These are phyloP conservation scores for Rotaria macrura DNA, from an alignment of 2,888 invertebrate species.

Conservation along the genomic window DNA sequence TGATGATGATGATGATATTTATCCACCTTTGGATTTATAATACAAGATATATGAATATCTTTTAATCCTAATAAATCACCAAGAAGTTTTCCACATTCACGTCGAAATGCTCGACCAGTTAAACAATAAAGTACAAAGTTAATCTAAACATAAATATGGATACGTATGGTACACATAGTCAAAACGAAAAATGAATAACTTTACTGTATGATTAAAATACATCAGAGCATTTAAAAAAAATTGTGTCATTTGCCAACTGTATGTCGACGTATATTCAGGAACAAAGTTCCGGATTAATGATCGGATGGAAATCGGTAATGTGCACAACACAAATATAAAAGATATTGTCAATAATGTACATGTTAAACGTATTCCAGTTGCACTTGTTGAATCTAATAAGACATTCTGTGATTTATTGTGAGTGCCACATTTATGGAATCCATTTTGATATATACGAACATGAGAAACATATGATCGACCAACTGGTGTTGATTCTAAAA, in stretches of 20 bases:
- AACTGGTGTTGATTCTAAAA: not conserved
- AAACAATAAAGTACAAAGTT: not conserved
- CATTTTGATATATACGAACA: not conserved
- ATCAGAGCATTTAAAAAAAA: not conserved
- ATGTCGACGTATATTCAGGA: not conserved
- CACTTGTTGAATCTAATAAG: not conserved
- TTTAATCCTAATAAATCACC: not conserved
- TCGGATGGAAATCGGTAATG: not conserved
- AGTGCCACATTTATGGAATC: not conserved
- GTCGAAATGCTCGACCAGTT: conserved; percentile 15
- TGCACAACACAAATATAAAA: not conserved
- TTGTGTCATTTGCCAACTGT: not conserved
- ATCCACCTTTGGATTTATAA: not conserved
- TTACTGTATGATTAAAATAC: conserved; percentile 4
- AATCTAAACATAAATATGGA: not conserved
- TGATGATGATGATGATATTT: not conserved
- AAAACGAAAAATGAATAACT: not conserved
- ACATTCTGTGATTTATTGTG: not conserved
- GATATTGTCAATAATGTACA: not conserved
- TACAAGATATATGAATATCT: not conserved
- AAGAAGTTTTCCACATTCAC: not conserved
- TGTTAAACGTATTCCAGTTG: conserved; percentile 5
- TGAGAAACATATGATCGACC: not conserved
- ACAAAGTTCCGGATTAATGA: not conserved
- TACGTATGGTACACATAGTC: not conserved